phyloP scores from a whole-genome alignment of 1,140 invertebrate genomes.

The Matsumurasca onukii region DNA sequence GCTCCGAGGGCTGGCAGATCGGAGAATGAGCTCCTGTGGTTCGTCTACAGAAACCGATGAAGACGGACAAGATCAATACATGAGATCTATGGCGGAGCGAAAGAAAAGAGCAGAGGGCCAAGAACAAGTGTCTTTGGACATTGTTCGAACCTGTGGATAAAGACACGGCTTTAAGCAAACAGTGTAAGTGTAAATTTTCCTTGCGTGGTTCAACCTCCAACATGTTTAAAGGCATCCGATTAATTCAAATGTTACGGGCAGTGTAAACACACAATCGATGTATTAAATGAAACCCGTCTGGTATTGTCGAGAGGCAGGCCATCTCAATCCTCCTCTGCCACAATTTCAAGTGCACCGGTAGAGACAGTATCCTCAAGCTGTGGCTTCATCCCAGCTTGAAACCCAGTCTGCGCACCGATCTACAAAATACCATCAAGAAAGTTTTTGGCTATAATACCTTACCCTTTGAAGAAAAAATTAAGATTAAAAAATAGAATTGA shows the following conservation, averaged over 20 bases:
- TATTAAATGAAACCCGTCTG: not conserved
- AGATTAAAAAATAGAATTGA: not conserved
- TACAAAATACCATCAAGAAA: constrained; percentile 18
- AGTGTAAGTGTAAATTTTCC: not conserved
- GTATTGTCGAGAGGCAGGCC: constrained; percentile 3
- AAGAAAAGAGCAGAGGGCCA: too few species aligned
- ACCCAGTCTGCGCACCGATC: not conserved
- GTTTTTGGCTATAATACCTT: not conserved
- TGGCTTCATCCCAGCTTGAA: not conserved
- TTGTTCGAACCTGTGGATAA: not conserved
- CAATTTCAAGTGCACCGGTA: not conserved
- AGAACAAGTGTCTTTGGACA: too few species aligned
- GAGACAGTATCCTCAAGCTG: not conserved
- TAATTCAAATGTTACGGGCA: not conserved
- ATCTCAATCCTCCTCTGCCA: not conserved
- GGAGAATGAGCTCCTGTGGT: too few species aligned
- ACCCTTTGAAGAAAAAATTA: constrained; percentile 8
- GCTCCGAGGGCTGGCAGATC: too few species aligned
- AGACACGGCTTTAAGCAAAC: not conserved
- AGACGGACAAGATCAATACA: too few species aligned
- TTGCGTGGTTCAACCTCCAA: not conserved
- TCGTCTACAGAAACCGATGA: too few species aligned
- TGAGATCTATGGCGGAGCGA: too few species aligned
- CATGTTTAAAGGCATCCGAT: constrained; percentile 8
- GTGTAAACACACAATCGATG: not conserved